A percentile compares a stretch with the other conserved stretches of the same genome.
These are phyloP conservation scores for Protobothrops flavoviridis DNA, from an alignment of 2,113 vertebrate species.

Conservation along the genomic window DNA sequence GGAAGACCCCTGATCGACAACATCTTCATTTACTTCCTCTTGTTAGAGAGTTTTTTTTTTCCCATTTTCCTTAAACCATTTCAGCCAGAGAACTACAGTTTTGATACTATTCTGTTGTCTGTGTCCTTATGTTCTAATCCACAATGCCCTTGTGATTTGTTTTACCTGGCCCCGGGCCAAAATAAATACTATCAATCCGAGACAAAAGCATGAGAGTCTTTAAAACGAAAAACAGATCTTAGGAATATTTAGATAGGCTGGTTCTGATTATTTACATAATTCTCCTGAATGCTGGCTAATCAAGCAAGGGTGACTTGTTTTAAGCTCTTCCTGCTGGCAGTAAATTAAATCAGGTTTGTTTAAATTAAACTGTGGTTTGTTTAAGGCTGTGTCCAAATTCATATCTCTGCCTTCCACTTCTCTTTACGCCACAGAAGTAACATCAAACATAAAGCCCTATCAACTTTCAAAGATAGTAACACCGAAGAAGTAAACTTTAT, in stretches of 20 bases:
- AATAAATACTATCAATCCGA: not conserved
- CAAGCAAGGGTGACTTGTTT: not conserved
- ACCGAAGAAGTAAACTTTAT: conserved; percentile 4
- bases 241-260: not conserved
- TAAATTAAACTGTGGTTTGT: too few species aligned
- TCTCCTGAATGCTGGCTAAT: not conserved
- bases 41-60: not conserved
- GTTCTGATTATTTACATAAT: not conserved
- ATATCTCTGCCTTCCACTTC: not conserved
- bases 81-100: not conserved
- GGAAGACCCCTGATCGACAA: too few species aligned
- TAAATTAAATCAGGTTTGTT: not conserved
- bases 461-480: not conserved
- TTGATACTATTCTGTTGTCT: not conserved
- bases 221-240: not conserved
- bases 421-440: not conserved
- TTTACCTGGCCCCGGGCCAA: not conserved
- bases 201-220: not conserved
- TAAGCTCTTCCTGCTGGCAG: not conserved
- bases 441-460: not conserved
- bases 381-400: not conserved
- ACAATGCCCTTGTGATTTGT: not conserved
- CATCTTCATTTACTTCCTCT: not conserved
- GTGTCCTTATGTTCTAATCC: not conserved
- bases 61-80: not conserved